Evolutionary conservation across 2,113 vertebrate species (phyloP), one percentile per base, ranked within the genome.

Genomic region (Alexandromys fortis): DNA sequence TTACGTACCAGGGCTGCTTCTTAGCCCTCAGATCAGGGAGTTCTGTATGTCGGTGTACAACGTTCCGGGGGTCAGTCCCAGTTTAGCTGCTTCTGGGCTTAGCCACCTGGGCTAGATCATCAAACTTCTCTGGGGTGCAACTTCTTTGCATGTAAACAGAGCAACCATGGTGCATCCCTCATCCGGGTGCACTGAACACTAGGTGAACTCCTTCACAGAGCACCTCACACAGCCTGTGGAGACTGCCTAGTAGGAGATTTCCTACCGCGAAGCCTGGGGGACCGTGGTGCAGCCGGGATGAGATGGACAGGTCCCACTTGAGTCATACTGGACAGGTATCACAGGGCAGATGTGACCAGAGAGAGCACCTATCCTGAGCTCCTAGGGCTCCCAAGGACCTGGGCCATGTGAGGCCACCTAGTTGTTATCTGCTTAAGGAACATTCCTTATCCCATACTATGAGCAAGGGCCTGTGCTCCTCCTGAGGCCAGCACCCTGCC

Each of bases 391-490:
- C 73, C 1, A 33, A 16, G 12, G 55, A 30, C 26, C 17, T 7
- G 24, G 9, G 24, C 2, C 0, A 61, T 22, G 22, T 52, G 61
- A 33, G 5, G 11, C 22, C 26, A 8, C 7, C 21, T 7, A 13
- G 83, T 35, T 78, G 35, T 4, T 13, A 10, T 55, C 9, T 3
- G 17, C 28, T 42, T 3, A 22, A 38, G 47, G 89, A 13, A 0
- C 0, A 0, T 28, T 14, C 19, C 1, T 1, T 6, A 7, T 0
- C 2, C 16, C 12, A 33, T 49, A 76, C 24, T 33, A 4, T 35
- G 5, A 13, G 9, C 22, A 14, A n/a, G 21, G 72, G 42, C 17
- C 3, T 14, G 16, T 6, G 26, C 38, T 42, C 35, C 2, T 17
- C 22, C 5, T 5, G 5, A 9, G 76, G 24, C 28, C 52, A 0